These are phyloP conservation scores for Adelosebastes latens DNA, from an alignment of 2,797 vertebrate species.

Conservation along the genomic window DNA sequence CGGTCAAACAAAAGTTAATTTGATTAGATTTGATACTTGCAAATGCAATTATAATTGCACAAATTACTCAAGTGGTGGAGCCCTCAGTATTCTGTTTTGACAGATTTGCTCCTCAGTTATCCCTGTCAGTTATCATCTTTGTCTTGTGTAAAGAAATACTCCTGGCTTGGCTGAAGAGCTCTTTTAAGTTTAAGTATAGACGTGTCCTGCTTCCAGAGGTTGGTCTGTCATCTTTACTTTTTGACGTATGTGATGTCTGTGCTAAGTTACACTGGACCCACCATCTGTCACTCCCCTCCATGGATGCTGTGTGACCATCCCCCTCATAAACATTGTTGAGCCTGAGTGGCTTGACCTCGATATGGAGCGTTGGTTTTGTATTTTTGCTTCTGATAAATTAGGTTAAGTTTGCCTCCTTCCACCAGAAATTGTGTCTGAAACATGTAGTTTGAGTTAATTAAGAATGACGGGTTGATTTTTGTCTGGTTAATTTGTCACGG, in stretches of 20 bases:
- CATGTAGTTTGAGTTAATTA: neutral
- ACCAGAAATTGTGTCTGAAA: neutral
- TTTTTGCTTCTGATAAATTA: slow-evolving; percentile 60
- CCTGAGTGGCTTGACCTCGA: slow-evolving; percentile 75
- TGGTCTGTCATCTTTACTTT: slow-evolving; percentile 42
- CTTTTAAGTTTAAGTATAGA: neutral
- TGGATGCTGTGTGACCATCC: slow-evolving; percentile 61
- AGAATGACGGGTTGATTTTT: neutral
- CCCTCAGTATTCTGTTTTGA: neutral
- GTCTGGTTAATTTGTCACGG: neutral
- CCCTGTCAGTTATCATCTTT: neutral
- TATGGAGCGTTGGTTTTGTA: slow-evolving; percentile 53
- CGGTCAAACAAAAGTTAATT: neutral
- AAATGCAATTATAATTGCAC: neutral
- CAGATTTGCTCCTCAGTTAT: neutral
- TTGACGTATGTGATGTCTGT: slow-evolving; percentile 27
- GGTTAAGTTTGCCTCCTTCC: slow-evolving; percentile 46
- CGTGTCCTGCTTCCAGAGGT: neutral
- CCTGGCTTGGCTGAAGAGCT: neutral
- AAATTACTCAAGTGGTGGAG: neutral
- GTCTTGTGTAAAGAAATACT: neutral
- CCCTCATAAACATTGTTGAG: slow-evolving; percentile 59
- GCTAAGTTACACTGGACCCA: slow-evolving; percentile 21
- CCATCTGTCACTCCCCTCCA: slow-evolving; percentile 74
- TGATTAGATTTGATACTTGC: neutral